Conservation (phyloP, 2,113 vertebrate genomes). For the Corapipo altera region DNA sequence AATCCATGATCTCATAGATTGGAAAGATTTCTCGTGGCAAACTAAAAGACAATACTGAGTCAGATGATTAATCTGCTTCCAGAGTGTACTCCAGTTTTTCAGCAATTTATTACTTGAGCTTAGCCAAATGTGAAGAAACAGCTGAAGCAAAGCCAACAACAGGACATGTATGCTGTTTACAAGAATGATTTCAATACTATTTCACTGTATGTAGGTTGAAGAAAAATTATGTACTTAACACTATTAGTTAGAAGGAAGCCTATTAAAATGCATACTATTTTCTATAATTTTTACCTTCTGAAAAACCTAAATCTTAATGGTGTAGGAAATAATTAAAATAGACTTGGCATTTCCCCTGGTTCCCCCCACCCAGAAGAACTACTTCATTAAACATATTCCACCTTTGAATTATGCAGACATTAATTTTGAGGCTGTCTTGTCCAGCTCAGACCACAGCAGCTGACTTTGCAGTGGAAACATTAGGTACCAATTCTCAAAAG, state of each 20-base stretch:
- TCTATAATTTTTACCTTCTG: neutral
- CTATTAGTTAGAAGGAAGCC: neutral
- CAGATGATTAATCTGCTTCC: conserved; percentile 63
- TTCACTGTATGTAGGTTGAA: neutral
- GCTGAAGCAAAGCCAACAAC: conserved; percentile 38
- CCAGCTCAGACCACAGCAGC: neutral
- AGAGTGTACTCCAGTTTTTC: conserved; percentile 23
- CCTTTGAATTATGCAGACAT: neutral
- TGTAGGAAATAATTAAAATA: neutral
- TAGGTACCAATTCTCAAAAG: neutral
- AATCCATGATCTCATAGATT: conserved; percentile 66
- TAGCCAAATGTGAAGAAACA: conserved; percentile 57
- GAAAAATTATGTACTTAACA: neutral
- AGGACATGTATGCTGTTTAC: neutral
- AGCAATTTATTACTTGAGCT: conserved; percentile 32
- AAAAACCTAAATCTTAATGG: neutral
- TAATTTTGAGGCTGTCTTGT: neutral
- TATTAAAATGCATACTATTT: neutral
- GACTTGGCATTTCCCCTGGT: neutral
- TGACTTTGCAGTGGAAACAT: neutral
- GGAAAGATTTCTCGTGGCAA: conserved; percentile 57
- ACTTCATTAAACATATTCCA: neutral
- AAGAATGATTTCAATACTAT: neutral
- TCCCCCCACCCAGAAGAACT: neutral
- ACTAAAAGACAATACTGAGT: conserved; percentile 50